Evolutionary conservation across 1,140 invertebrate genomes (phyloP), one percentile per base, ranked within the genome.

Genomic region (Papilio dardanus): DNA sequence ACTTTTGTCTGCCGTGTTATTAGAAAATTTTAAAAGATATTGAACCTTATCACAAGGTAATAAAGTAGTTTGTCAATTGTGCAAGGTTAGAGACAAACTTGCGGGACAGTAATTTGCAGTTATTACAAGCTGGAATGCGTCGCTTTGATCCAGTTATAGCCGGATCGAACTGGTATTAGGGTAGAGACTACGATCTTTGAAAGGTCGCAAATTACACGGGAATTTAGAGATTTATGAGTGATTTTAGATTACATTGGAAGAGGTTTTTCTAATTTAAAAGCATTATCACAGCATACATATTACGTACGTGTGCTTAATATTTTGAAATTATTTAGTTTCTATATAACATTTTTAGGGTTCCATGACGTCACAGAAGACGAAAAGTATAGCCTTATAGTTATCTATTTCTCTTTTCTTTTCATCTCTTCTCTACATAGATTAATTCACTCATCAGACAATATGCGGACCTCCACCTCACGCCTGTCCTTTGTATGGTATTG

Each of bases 71-170:
- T 42, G 6, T 50, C n/a, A 66, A 19, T 71, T 69, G 33, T 1
- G 28, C 35, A 28, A 19, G 6, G 12, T 71, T 62, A 35, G 14
- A 31, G 7, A 21, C 65, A 67, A 42, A 35, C 71, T 80, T 62
- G 78, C 76, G 33, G 37, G 35, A 78, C 30, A 62, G 50, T 84
- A 85, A 87, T 87, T 88, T 77, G 80, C 62, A 75, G 84, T 84
- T 86, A 88, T 88, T 88, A 85, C 75, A 76, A 80, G 75, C 79
- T 65, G 85, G 83, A 85, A 85, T 86, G 81, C 75, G 79, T 40
- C 76, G 83, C 82, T 87, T 88, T 89, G 83, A 85, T 86, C 83
- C 78, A 76, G 80, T 84, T 88, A 81, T 75, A 76, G 81, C 65
- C 69, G 77, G 85, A 79, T 84, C 78, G 81, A 82, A 81, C 79